Conservation (phyloP, 2,113 vertebrate genomes). For the Atrichornis clamosus region DNA sequence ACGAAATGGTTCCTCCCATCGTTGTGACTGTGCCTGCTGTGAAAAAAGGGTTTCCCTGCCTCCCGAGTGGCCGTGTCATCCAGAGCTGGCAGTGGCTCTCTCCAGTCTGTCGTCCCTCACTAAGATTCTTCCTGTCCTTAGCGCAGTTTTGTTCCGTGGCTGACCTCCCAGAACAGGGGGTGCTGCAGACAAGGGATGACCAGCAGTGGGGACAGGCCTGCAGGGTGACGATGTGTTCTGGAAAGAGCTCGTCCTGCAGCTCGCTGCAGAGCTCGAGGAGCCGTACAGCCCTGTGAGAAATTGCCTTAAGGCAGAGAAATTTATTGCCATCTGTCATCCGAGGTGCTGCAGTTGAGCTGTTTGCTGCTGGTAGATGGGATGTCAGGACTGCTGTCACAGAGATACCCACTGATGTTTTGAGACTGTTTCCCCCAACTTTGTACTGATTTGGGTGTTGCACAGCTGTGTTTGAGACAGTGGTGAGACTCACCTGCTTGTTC, state of each 20-base stretch:
- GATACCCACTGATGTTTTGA: not conserved
- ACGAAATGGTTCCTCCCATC: not conserved
- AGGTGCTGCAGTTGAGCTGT: not conserved
- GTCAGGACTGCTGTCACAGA: not conserved
- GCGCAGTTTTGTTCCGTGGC: not conserved
- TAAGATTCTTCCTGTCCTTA: not conserved
- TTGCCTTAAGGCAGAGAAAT: not conserved
- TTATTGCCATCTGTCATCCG: not conserved
- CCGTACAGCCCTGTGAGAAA: accelerated
- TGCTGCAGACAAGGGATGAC: not conserved
- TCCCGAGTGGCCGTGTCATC: not conserved
- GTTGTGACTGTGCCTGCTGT: not conserved
- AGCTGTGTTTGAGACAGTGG: not conserved
- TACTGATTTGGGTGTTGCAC: not conserved
- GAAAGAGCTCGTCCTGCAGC: not conserved
- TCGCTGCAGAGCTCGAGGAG: not conserved
- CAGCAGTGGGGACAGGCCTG: not conserved
- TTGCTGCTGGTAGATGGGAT: not conserved
- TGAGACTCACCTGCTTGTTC: not conserved
- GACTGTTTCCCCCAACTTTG: not conserved
- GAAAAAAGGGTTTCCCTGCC: not conserved
- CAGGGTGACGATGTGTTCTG: not conserved
- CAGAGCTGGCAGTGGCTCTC: not conserved
- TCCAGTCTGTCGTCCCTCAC: not conserved
- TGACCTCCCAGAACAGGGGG: not conserved